Percentiles rank a stretch among this genome's conserved stretches.
Conservation (phyloP, 2,113 vertebrate genomes). For the Oryzias javanicus region DNA sequence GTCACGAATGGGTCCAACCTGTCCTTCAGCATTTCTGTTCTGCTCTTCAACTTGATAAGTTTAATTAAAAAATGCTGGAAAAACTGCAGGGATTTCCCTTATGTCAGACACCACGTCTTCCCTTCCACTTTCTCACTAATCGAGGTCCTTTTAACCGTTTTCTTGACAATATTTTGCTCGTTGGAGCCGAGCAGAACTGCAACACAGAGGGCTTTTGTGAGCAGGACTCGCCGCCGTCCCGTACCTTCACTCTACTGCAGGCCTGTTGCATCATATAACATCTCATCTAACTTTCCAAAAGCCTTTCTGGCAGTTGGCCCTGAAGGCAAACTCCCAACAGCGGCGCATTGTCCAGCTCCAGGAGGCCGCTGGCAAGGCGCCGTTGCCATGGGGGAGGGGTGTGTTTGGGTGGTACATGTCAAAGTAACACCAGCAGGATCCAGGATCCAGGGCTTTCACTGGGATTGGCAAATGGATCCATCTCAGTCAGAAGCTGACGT, state of each 20-base stretch:
- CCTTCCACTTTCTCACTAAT: too few species aligned
- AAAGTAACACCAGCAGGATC: neutral
- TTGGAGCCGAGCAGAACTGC: too few species aligned
- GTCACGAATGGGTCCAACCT: too few species aligned
- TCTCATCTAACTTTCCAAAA: neutral
- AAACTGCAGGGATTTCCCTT: too few species aligned
- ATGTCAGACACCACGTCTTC: too few species aligned
- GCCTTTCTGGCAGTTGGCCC: neutral
- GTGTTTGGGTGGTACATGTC: neutral
- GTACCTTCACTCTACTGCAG: neutral
- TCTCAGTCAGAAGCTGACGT: neutral
- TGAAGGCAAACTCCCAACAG: slow-evolving; percentile 11
- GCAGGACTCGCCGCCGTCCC: neutral
- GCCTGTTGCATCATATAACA: neutral
- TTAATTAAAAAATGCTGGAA: too few species aligned
- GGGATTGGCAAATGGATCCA: neutral
- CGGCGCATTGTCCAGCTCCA: neutral
- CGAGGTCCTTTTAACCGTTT: too few species aligned
- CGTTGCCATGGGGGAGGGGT: neutral
- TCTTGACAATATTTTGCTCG: too few species aligned
- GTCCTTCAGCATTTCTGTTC: too few species aligned
- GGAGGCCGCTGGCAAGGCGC: neutral
- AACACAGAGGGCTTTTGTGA: too few species aligned
- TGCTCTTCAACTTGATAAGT: too few species aligned
- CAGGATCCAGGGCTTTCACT: neutral